Conservation (phyloP, 2,113 vertebrate species). For the Agapornis roseicollis region DNA sequence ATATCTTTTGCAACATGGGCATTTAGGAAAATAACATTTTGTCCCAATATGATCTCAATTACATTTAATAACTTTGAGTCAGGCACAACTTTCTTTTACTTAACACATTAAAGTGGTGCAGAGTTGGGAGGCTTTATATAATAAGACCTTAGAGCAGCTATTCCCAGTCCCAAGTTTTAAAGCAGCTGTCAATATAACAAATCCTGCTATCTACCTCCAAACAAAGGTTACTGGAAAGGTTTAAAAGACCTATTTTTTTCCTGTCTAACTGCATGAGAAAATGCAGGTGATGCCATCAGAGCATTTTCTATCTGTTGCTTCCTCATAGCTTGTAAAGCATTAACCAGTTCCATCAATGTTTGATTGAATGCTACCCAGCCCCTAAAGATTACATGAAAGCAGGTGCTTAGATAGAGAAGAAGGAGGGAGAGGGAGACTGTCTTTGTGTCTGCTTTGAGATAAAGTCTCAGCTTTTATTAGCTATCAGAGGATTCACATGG, state of each 20-base stretch:
- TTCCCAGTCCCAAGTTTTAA: neutral
- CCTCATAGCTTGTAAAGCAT: slow-evolving; percentile 54
- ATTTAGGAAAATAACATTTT: slow-evolving; percentile 68
- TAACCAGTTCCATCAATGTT: slow-evolving; percentile 36
- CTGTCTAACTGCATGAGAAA: neutral
- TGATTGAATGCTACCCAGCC: slow-evolving; percentile 26
- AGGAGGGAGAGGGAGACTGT: neutral
- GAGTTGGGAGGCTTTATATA: neutral
- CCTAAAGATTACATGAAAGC: slow-evolving; percentile 38
- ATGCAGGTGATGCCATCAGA: neutral
- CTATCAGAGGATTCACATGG: slow-evolving; percentile 59
- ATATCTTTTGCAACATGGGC: slow-evolving; percentile 54
- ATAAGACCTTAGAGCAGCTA: neutral
- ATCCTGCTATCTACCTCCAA: neutral
- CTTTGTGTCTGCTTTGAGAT: slow-evolving; percentile 56
- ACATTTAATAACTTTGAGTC: slow-evolving; percentile 50
- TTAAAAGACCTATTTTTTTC: neutral
- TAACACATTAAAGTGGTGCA: slow-evolving; percentile 5
- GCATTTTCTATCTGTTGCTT: slow-evolving; percentile 30
- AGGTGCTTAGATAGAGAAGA: slow-evolving; percentile 20
- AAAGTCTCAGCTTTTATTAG: slow-evolving; percentile 64
- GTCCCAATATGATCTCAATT: slow-evolving; percentile 65
- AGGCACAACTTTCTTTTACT: slow-evolving; percentile 59
- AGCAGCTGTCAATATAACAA: slow-evolving; percentile 16
- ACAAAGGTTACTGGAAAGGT: slow-evolving; percentile 10